Conservation (phyloP, 2,888 invertebrate species). For the Leptopilina syphax region DNA sequence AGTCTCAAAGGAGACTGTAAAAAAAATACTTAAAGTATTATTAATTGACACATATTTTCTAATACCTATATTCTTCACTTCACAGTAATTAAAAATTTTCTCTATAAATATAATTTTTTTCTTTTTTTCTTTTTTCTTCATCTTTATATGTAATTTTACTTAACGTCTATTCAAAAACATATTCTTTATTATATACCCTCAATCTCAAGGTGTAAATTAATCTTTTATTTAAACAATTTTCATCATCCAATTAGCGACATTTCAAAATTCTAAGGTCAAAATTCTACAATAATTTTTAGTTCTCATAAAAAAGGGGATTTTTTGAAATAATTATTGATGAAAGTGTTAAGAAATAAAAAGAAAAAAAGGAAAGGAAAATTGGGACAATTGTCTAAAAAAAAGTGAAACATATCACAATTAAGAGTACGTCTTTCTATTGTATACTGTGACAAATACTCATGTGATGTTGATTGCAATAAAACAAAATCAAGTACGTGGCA, state of each 20-base stretch:
- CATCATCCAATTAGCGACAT: no score
- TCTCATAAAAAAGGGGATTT: no score
- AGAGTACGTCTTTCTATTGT: not conserved
- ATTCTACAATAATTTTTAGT: no score
- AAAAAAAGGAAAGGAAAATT: not conserved
- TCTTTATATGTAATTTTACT: not conserved
- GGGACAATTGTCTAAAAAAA: not conserved
- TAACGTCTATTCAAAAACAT: no score
- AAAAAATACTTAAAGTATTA: conserved; percentile 19
- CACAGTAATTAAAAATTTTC: not conserved
- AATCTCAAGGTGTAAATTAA: no score
- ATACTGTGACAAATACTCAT: conserved; percentile 21
- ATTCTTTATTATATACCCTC: no score
- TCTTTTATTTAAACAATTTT: no score
- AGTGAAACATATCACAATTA: not conserved
- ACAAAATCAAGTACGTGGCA: conserved; percentile 20
- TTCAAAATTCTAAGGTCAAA: no score
- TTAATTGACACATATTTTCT: not conserved
- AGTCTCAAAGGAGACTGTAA: conserved; percentile 13
- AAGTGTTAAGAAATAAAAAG: no score
- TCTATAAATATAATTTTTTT: not conserved
- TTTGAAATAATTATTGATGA: no score
- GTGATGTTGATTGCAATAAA: conserved; percentile 34
- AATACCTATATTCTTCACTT: not conserved
- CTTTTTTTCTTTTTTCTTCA: not conserved